Evolutionary conservation across 2,113 vertebrate genomes (phyloP).

Genomic region (Callithrix jacchus): DNA sequence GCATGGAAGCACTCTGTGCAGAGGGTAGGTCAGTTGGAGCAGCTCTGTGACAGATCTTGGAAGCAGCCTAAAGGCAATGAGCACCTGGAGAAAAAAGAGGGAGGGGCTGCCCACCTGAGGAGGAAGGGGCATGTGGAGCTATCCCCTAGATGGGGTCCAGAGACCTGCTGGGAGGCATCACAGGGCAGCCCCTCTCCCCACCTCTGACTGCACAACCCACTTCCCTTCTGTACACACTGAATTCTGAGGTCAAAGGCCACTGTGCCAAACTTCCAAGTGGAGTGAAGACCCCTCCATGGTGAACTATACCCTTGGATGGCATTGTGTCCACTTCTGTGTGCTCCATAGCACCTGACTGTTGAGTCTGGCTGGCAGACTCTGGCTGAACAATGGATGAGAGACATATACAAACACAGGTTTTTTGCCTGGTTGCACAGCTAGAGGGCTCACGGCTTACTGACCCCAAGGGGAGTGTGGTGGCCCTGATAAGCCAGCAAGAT

Average conservation of each 20-base stretch:
- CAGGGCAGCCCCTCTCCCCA: neutral
- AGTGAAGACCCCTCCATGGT: neutral
- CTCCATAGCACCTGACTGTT: neutral
- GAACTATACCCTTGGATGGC: neutral
- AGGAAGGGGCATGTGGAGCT: neutral
- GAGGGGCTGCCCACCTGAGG: neutral
- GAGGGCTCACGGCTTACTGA: too few species aligned
- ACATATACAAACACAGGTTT: too few species aligned
- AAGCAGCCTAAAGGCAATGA: too few species aligned
- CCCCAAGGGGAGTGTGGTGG: too few species aligned
- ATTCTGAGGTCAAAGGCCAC: neutral
- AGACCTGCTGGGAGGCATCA: neutral
- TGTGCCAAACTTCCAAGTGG: neutral
- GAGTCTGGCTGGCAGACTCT: too few species aligned
- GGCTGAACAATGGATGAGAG: too few species aligned
- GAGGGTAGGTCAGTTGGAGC: neutral
- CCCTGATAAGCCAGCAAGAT: too few species aligned
- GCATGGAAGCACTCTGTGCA: neutral
- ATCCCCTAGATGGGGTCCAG: too few species aligned
- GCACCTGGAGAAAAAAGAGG: neutral
- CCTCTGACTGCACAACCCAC: neutral
- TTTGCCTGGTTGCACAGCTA: too few species aligned
- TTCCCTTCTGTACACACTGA: neutral
- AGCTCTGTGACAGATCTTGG: neutral
- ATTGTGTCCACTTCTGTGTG: accelerated